Evolutionary conservation across 2,888 invertebrate genomes (phyloP).

Genomic region (Penaeus monodon): DNA sequence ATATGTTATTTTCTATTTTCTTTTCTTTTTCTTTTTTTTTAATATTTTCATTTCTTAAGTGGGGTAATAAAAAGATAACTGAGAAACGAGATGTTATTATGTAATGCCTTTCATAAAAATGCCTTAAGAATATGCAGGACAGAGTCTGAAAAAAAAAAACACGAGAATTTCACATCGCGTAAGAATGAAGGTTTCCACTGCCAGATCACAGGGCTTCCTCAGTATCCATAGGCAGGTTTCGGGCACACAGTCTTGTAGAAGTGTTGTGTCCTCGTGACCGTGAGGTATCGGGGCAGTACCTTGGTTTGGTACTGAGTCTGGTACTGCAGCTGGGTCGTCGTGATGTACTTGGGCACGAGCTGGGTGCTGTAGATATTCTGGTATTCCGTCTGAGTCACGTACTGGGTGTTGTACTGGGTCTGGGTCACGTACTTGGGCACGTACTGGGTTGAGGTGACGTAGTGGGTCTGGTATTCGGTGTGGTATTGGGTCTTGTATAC

Average conservation of each 20-base stretch:
- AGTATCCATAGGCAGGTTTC: slow-evolving; percentile 3
- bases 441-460: slow-evolving; percentile 14
- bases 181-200: background rate
- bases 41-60: no score
- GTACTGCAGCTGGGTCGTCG: slow-evolving; percentile 35
- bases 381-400: slow-evolving; percentile 22
- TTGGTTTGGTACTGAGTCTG: slow-evolving; percentile 43
- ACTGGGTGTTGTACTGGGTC: slow-evolving; percentile 20
- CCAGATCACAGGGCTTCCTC: background rate
- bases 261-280: background rate
- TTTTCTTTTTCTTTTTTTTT: no score
- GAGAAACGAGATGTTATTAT: no score
- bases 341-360: slow-evolving; percentile 43
- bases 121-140: no score
- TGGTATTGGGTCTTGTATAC: slow-evolving; percentile 24
- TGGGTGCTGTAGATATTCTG: background rate
- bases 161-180: no score
- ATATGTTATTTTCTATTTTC: no score
- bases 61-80: no score
- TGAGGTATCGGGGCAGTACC: slow-evolving; percentile 13
- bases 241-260: slow-evolving; percentile 33
- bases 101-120: no score
- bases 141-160: no score
- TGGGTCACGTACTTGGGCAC: slow-evolving; percentile 17
- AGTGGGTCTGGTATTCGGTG: slow-evolving; percentile 8